phyloP scores from a whole-genome alignment of 1,140 invertebrate genomes.

The Drosophila takahashii region DNA sequence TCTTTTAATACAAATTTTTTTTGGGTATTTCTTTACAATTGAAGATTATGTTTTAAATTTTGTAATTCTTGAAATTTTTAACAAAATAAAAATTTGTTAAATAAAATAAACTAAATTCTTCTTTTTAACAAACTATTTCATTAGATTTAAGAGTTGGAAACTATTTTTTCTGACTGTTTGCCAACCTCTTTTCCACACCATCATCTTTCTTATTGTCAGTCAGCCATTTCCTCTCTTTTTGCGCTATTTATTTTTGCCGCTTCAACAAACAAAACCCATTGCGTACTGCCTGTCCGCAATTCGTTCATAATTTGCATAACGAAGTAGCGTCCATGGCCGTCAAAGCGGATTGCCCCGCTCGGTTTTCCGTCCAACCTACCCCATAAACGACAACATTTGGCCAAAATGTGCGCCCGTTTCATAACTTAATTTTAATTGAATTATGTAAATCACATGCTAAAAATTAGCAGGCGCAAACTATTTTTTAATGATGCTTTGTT shows the following conservation, averaged over 20 bases:
- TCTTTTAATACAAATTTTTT: too few species aligned
- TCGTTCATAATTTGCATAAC: conserved; percentile 63
- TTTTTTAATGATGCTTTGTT: conserved; percentile 77
- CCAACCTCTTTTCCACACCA: background rate
- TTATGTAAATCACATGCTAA: conserved; percentile 79
- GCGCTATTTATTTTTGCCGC: conserved; percentile 77
- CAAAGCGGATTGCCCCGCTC: conserved; percentile 43
- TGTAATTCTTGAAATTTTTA: too few species aligned
- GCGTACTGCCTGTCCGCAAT: conserved; percentile 25
- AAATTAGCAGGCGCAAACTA: conserved; percentile 82
- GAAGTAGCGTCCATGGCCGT: conserved; percentile 41
- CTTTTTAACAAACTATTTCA: background rate
- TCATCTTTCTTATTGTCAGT: conserved; percentile 19
- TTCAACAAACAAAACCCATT: conserved; percentile 72
- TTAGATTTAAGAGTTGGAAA: background rate
- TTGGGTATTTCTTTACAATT: too few species aligned
- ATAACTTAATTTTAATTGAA: conserved; percentile 83
- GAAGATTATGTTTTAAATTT: too few species aligned
- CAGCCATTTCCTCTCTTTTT: conserved; percentile 60
- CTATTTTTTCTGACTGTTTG: conserved; percentile 6
- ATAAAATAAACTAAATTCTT: too few species aligned
- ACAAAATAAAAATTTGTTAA: too few species aligned
- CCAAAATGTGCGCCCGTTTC: conserved; percentile 68
- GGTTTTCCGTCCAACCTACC: background rate
- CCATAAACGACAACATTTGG: conserved; percentile 25